A percentile compares a stretch with the other conserved stretches of the same genome.
phyloP scores from a whole-genome alignment of 2,888 invertebrate species.

The Quadriops clusia region DNA sequence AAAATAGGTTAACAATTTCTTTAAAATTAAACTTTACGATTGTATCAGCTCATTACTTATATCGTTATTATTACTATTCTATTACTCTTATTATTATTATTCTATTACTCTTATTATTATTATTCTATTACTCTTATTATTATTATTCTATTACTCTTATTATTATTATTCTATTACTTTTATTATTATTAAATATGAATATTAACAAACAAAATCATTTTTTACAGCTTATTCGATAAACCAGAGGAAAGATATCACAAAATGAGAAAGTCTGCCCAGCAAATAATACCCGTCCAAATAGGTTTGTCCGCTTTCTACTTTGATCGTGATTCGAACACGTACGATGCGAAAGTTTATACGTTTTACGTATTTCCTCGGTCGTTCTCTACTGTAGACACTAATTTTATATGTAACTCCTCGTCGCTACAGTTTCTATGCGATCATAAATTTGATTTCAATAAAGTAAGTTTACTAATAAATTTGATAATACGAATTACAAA shows the following conservation, averaged over 20 bases:
- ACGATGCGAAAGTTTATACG: conserved; percentile 49
- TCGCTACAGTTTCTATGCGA: conserved; percentile 50
- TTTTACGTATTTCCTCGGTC: conserved; percentile 57
- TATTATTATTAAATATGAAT: too few species aligned
- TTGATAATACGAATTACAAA: too few species aligned
- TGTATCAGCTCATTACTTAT: too few species aligned
- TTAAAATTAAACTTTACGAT: background rate
- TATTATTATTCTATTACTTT: too few species aligned
- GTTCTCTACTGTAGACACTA: conserved; percentile 48
- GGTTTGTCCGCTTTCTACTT: conserved; percentile 56
- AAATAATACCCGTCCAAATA: conserved; percentile 53
- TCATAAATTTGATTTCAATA: conserved; percentile 62
- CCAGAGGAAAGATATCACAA: conserved; percentile 43
- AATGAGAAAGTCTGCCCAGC: conserved; percentile 36
- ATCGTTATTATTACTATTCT: too few species aligned
- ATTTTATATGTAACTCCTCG: conserved; percentile 51
- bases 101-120: too few species aligned
- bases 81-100: too few species aligned
- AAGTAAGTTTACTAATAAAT: too few species aligned
- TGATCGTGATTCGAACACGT: conserved; percentile 44
- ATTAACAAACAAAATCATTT: too few species aligned
- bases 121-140: too few species aligned
- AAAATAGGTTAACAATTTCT: conserved; percentile 10
- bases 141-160: too few species aligned
- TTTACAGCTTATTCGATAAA: conserved; percentile 49